phyloP scores from a whole-genome alignment of 2,797 vertebrate genomes.

The Schizothorax lantsangensis region DNA sequence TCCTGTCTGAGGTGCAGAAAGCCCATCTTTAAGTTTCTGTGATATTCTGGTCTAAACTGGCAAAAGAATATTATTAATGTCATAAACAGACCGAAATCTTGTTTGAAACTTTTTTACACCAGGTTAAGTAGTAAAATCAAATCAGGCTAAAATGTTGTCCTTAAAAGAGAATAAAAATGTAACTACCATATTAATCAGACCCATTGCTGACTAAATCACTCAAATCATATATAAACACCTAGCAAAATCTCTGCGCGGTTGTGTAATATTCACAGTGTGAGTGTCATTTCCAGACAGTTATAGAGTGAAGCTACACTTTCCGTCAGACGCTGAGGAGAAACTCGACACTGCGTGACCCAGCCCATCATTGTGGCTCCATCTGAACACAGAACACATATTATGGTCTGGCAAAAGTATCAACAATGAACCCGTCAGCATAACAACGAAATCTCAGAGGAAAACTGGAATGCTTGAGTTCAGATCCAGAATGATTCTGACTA shows the following conservation, averaged over 20 bases:
- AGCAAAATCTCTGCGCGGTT: not conserved
- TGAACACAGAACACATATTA: constrained; percentile 23
- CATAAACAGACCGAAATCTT: not conserved
- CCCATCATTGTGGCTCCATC: constrained; percentile 23
- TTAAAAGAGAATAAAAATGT: not conserved
- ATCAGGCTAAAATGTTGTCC: not conserved
- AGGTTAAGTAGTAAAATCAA: not conserved
- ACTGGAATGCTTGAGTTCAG: not conserved
- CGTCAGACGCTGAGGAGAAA: constrained; percentile 1
- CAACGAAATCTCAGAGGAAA: not conserved
- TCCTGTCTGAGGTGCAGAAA: not conserved
- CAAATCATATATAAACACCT: not conserved
- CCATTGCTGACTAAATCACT: too few relatives aligned
- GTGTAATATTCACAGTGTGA: not conserved
- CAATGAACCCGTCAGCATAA: not conserved
- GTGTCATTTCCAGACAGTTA: constrained; percentile 15
- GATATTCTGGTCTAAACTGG: not conserved
- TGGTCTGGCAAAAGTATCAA: constrained; percentile 16
- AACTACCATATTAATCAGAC: not conserved
- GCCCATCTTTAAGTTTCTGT: not conserved
- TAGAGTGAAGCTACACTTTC: not conserved
- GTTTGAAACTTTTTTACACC: not conserved
- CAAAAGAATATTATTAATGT: not conserved
- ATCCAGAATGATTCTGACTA: not conserved
- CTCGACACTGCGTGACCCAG: constrained; percentile 5